Evolutionary conservation across 64 coral and sea anemone species (phyloP).

Genomic region (Montipora foliosa): DNA sequence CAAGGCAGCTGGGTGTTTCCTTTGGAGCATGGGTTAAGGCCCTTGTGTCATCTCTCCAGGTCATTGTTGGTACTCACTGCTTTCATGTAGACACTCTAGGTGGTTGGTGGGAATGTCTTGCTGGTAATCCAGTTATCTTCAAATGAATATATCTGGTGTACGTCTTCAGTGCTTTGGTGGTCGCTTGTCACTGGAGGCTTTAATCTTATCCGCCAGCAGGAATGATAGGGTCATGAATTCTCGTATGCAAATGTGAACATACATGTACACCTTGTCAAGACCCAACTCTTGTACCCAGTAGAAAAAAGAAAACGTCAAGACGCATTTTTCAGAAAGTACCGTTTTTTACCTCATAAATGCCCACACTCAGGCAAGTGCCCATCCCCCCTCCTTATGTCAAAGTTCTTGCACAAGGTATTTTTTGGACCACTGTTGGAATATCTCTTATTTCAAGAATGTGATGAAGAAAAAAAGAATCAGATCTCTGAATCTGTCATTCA

Average conservation of each 20-base stretch:
- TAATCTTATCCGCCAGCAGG: not conserved
- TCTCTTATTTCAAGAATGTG: no score
- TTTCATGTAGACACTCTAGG: slow-evolving; percentile 25
- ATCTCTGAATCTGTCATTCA: no score
- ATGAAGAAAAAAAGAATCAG: no score
- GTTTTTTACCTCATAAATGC: no score
- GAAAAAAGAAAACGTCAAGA: not conserved
- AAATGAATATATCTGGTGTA: not conserved
- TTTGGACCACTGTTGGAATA: no score
- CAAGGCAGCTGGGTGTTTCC: slow-evolving; percentile 11
- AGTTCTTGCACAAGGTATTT: no score
- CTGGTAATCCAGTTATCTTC: not conserved
- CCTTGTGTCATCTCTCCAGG: slow-evolving; percentile 1
- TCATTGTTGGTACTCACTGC: slow-evolving; percentile 28
- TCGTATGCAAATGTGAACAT: not conserved
- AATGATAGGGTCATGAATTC: not conserved
- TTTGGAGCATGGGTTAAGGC: slow-evolving; percentile 4
- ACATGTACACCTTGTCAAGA: not conserved
- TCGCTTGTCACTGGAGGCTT: not conserved
- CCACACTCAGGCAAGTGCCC: no score
- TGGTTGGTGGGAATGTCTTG: not conserved
- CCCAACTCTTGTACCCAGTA: not conserved
- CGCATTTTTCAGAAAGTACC: no score
- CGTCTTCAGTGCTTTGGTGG: not conserved
- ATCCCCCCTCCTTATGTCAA: no score